These are phyloP conservation scores for Prionailurus viverrinus DNA, from an alignment of 2,113 vertebrate species.

Conservation along the genomic window DNA sequence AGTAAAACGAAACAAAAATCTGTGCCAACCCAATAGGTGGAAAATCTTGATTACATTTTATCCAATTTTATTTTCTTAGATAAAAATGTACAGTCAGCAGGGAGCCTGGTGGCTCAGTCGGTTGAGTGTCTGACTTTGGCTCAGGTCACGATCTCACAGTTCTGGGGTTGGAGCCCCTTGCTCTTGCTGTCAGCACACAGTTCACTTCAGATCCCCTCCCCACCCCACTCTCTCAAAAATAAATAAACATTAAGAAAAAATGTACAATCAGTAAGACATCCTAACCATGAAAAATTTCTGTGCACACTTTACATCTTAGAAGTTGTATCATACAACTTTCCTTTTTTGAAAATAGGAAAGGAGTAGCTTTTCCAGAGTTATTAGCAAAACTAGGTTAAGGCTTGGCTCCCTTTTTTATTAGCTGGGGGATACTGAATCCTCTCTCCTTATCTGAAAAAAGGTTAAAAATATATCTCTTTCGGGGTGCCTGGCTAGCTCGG, in stretches of 20 bases:
- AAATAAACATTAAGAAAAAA: too few relatives aligned
- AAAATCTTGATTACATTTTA: background rate
- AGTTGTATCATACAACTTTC: background rate
- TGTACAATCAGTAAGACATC: background rate
- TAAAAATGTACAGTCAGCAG: background rate
- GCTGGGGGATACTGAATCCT: background rate
- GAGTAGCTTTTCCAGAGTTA: background rate
- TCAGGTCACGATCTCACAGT: too few relatives aligned
- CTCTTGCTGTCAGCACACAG: too few relatives aligned
- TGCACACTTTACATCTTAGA: background rate
- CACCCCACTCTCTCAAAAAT: too few relatives aligned
- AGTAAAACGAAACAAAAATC: background rate
- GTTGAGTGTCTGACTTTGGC: too few relatives aligned
- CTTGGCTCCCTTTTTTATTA: background rate
- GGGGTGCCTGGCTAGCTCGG: background rate
- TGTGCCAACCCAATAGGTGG: background rate
- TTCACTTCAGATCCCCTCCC: too few relatives aligned
- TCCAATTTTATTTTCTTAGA: background rate
- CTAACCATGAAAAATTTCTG: background rate
- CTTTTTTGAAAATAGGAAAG: conserved; percentile 27
- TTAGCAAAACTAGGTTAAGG: background rate
- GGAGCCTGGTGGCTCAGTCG: too few relatives aligned
- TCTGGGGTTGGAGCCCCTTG: too few relatives aligned
- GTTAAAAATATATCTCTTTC: background rate
- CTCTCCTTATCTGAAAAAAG: background rate